These are phyloP conservation scores for Nannospalax galili DNA, from an alignment of 2,113 vertebrate genomes.

Conservation along the genomic window DNA sequence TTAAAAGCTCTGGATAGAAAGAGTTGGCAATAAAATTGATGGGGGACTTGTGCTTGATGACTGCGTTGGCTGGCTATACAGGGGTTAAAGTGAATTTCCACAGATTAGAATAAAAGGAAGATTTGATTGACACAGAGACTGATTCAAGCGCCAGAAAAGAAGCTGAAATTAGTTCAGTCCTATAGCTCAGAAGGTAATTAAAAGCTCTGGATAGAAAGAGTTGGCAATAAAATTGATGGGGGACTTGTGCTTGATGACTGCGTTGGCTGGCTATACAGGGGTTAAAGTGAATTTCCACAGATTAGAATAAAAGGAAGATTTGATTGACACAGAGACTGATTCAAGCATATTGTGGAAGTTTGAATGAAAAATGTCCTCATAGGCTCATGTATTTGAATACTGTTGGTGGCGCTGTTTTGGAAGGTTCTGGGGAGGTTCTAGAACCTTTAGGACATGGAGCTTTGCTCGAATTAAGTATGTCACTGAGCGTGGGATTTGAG, in stretches of 20 bases:
- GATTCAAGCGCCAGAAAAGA: background rate
- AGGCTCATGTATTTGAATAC: background rate
- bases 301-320: background rate
- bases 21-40: background rate
- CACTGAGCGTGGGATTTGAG: background rate
- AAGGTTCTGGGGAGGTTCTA: too few species aligned
- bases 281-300: background rate
- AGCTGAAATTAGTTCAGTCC: background rate
- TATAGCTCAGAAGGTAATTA: background rate
- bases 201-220: background rate
- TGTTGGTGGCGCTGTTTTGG: background rate
- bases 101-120: background rate
- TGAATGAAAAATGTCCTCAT: background rate
- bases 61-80: background rate
- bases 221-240: background rate
- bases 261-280: background rate
- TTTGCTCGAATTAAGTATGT: background rate
- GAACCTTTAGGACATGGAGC: background rate
- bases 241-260: background rate
- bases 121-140: background rate
- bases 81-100: background rate
- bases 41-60: background rate
- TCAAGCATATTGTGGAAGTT: background rate
- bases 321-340: background rate
- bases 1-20: constrained; percentile 1